Conservation (phyloP, 2,888 invertebrate genomes). For the Tridacna crocea region DNA sequence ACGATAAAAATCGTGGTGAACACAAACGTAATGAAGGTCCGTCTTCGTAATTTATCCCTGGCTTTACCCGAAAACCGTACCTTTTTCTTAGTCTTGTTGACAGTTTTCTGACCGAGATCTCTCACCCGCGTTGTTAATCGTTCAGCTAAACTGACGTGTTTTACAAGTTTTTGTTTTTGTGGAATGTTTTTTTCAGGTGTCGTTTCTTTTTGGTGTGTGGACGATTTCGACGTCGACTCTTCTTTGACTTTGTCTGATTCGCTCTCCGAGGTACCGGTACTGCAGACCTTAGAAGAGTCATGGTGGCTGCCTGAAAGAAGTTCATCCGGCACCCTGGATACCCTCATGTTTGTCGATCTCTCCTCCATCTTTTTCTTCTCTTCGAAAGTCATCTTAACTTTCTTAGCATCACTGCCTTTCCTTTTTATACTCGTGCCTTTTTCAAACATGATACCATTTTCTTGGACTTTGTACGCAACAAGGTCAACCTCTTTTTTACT, state of each 20-base stretch:
- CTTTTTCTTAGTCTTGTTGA: conserved; percentile 13
- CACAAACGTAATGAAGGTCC: conserved; percentile 43
- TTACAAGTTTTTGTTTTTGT: neutral
- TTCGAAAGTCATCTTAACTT: conserved; percentile 13
- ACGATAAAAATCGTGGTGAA: conserved; percentile 41
- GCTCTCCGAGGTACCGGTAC: neutral
- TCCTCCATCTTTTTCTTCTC: conserved; percentile 27
- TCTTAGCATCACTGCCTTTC: neutral
- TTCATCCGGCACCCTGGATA: conserved; percentile 7
- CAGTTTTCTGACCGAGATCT: conserved; percentile 9
- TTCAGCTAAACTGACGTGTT: conserved; percentile 13
- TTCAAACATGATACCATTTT: conserved; percentile 26
- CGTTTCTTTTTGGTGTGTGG: neutral
- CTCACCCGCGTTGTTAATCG: conserved; percentile 5
- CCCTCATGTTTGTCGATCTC: conserved; percentile 9
- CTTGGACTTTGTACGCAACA: conserved; percentile 30
- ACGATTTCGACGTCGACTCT: conserved; percentile 5
- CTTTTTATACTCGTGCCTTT: conserved; percentile 16
- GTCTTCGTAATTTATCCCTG: conserved; percentile 28
- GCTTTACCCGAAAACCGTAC: conserved; percentile 31
- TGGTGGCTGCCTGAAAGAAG: neutral
- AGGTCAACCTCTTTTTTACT: conserved; percentile 12
- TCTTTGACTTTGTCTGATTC: neutral
- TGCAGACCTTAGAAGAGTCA: conserved; percentile 1
- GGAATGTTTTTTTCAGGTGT: neutral